Evolutionary conservation across 2,797 vertebrate species (phyloP).

Genomic region (Hemibagrus guttatus): DNA sequence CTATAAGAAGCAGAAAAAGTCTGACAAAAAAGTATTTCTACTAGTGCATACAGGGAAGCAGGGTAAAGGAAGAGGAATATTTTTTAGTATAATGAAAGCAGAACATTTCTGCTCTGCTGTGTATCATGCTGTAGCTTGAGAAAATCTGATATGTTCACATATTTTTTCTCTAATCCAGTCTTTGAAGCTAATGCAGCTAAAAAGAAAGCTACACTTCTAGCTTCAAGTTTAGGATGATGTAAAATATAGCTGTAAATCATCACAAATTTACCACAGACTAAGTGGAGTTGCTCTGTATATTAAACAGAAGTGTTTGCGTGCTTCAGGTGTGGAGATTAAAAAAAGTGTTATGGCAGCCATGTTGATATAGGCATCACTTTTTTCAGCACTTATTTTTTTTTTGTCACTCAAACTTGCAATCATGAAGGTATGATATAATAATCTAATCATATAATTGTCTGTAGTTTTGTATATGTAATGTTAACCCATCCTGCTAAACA

Average conservation of each 20-base stretch:
- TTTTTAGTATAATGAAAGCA: neutral
- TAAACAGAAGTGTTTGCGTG: neutral
- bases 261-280: neutral
- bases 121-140: neutral
- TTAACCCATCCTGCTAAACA: neutral
- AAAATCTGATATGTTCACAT: neutral
- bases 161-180: neutral
- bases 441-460: neutral
- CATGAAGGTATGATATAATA: neutral
- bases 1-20: neutral
- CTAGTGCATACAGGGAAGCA: neutral
- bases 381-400: neutral
- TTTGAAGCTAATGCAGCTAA: neutral
- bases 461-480: neutral
- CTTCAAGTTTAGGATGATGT: neutral
- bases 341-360: too few relatives aligned
- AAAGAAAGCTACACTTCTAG: neutral
- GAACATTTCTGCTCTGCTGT: neutral
- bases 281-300: neutral
- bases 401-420: neutral
- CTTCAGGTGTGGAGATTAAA: too few relatives aligned
- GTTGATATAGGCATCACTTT: neutral
- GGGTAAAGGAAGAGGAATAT: neutral
- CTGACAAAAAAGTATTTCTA: neutral
- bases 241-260: neutral